Evolutionary conservation across 2,888 invertebrate genomes (phyloP), one percentile per base, ranked within the genome.

Genomic region (Zygothrica quintamaculata): DNA sequence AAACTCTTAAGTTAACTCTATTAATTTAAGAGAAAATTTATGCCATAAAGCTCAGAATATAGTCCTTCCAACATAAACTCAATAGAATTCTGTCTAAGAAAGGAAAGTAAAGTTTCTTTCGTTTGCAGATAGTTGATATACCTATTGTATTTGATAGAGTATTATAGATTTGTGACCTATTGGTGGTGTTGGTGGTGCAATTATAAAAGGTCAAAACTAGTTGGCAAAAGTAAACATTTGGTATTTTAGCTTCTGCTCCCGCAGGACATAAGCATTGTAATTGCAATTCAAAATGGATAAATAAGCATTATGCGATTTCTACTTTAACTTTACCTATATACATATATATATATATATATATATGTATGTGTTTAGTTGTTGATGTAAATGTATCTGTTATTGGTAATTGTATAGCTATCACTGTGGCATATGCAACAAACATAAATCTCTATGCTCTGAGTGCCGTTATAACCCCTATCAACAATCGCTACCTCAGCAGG

Each of bases 151-250:
- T 3, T 42, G 43, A 9, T 18, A 48, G 65, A 18, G 58, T 59
- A 31, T 50, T 4, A 5, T 18, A 48, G 65, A 18, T 50, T 59
- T 25, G 44, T 4, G 3, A 5, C 18, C 18, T 3, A 22, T 5
- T 22, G 46, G 51, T 52, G 70, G 22, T 34, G 39, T n/a, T n/a
- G n/a, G n/a, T n/a, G n/a, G n/a, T 55, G 18, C 57, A 57, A 69
- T 77, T 69, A 85, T 64, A 74, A 78, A 85, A 85, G 80, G 80
- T 85, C 80, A 80, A 47, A 51, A 74, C 31, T 44, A 15, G 57
- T 50, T 44, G 46, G 57, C 68, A 77, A 85, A 85, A 77, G 75
- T 37, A 87, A 74, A 65, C 87, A 82, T 87, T 82, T 82, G 82
- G 84, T 80, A 65, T 65, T 78, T 81, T 62, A 58, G 68, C 53